Conservation (phyloP, 2,113 vertebrate genomes). For the Carassius gibelio region DNA sequence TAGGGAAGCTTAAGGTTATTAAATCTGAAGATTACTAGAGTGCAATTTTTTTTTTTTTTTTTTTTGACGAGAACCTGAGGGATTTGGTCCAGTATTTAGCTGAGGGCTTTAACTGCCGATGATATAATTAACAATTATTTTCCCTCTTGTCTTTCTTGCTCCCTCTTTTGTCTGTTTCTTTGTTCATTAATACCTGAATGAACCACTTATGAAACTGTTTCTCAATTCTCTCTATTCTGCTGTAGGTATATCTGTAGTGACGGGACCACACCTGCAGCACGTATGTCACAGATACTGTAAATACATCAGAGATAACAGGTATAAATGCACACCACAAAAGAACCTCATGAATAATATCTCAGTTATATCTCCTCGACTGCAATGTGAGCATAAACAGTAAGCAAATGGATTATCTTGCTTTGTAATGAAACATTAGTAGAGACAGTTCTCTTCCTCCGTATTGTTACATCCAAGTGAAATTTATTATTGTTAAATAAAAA, state of each 20-base stretch:
- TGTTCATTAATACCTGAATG: slow-evolving; percentile 64
- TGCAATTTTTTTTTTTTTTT: slow-evolving; percentile 78
- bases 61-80: slow-evolving; percentile 74
- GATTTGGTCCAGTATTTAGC: slow-evolving; percentile 79
- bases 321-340: neutral
- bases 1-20: slow-evolving; percentile 84
- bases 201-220: slow-evolving; percentile 59
- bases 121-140: slow-evolving; percentile 76
- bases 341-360: neutral
- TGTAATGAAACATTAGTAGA: neutral
- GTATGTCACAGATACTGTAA: neutral
- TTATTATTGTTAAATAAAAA: neutral
- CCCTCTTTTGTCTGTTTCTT: slow-evolving; percentile 55
- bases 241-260: slow-evolving; percentile 17
- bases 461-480: neutral
- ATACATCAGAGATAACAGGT: neutral
- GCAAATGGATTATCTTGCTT: neutral
- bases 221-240: slow-evolving; percentile 38
- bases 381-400: neutral
- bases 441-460: neutral
- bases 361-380: neutral
- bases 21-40: slow-evolving; percentile 84
- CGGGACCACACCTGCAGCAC: neutral
- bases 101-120: slow-evolving; percentile 71
- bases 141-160: slow-evolving; percentile 63